These are phyloP conservation scores for Leiothrix lutea DNA, from an alignment of 2,113 vertebrate species.

Conservation along the genomic window DNA sequence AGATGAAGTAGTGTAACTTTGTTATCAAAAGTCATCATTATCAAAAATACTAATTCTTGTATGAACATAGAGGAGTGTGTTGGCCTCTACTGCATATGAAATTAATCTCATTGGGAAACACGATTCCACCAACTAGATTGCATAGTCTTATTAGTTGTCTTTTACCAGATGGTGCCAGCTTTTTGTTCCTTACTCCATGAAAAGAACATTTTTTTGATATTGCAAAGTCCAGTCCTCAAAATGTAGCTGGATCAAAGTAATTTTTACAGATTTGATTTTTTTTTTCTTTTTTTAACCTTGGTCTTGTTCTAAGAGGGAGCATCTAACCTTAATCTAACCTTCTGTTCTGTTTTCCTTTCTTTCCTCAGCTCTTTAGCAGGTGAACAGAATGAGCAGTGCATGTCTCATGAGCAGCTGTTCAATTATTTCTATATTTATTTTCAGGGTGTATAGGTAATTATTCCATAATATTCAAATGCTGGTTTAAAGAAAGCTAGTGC, in stretches of 20 bases:
- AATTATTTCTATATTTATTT: not conserved
- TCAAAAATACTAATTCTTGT: not conserved
- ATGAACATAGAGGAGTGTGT: not conserved
- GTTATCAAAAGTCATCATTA: not conserved
- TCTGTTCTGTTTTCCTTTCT: not conserved
- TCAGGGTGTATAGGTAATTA: not conserved
- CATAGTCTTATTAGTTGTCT: not conserved
- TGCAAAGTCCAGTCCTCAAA: not conserved
- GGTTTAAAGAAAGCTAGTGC: not conserved
- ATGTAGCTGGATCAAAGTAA: not conserved
- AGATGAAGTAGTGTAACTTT: not conserved
- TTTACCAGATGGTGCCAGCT: not conserved
- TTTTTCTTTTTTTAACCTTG: fast-evolving
- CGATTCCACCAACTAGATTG: not conserved
- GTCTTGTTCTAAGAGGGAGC: not conserved
- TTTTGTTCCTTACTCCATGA: not conserved
- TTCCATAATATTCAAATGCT: not conserved
- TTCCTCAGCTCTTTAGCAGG: not conserved
- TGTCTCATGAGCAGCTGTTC: not conserved
- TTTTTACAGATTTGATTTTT: not conserved
- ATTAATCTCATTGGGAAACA: not conserved
- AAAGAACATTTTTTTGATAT: not conserved
- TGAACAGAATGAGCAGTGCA: not conserved
- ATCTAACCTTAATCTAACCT: not conserved
- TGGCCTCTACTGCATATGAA: not conserved